Evolutionary conservation across 2,113 vertebrate species (phyloP).

Genomic region (Chitala chitala): DNA sequence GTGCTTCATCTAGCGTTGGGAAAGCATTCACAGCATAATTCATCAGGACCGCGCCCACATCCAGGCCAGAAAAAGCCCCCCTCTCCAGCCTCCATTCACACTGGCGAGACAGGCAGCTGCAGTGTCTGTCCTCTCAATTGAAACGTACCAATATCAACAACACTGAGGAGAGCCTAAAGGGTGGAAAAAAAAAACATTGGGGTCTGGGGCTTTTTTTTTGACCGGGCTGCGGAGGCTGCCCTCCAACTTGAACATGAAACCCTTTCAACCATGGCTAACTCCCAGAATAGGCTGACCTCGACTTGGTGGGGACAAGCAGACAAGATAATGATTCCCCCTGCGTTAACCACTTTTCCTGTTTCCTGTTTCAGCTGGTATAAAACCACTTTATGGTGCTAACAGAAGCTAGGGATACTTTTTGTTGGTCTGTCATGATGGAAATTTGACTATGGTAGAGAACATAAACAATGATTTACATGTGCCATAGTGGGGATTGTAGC

Average conservation of each 20-base stretch:
- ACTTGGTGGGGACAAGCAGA: slow-evolving; percentile 2
- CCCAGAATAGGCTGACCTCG: slow-evolving; percentile 8
- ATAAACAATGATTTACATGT: background rate
- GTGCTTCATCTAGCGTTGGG: slow-evolving; percentile 86
- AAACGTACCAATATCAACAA: slow-evolving; percentile 56
- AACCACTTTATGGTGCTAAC: background rate
- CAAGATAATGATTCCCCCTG: background rate
- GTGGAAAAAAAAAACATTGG: slow-evolving; percentile 27
- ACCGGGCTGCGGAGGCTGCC: slow-evolving; percentile 26
- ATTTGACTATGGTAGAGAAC: background rate
- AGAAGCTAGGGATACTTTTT: background rate
- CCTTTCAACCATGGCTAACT: slow-evolving; percentile 27
- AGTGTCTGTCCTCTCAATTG: slow-evolving; percentile 56
- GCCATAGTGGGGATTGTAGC: background rate
- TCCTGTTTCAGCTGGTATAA: background rate
- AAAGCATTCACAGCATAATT: slow-evolving; percentile 71
- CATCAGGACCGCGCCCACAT: slow-evolving; percentile 52
- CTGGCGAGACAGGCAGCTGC: slow-evolving; percentile 77
- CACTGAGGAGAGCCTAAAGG: no score
- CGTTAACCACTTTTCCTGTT: slow-evolving; percentile 1
- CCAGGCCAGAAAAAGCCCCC: no score
- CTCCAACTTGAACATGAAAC: slow-evolving; percentile 57
- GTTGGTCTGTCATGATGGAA: background rate
- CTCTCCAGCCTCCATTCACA: slow-evolving; percentile 61
- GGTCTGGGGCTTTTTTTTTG: slow-evolving; percentile 22